Conservation (phyloP, 2,113 vertebrate species). For the Globicephala melas region DNA sequence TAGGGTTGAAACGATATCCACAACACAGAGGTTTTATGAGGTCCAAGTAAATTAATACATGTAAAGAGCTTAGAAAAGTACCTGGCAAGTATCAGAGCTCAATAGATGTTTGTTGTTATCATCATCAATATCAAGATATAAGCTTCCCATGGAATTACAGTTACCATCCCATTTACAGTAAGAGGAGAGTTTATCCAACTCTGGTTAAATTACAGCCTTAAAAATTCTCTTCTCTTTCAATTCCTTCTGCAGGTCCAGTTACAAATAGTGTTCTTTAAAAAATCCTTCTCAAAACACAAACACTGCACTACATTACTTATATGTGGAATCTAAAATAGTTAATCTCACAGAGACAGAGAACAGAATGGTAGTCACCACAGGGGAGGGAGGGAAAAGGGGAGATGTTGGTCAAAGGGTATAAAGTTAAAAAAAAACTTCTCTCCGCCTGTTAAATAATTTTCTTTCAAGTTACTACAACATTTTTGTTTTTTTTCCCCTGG, state of each 20-base stretch:
- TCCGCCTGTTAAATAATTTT: background rate
- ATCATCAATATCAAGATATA: background rate
- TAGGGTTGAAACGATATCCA: background rate
- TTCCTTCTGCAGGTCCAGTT: background rate
- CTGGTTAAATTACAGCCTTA: background rate
- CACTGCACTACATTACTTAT: background rate
- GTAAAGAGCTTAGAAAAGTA: background rate
- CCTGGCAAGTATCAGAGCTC: background rate
- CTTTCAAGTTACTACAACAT: background rate
- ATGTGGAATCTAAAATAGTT: background rate
- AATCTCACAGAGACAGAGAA: background rate
- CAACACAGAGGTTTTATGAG: background rate
- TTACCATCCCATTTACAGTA: background rate
- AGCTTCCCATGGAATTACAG: background rate
- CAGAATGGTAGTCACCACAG: background rate
- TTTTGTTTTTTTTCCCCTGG: background rate
- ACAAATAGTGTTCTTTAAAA: background rate
- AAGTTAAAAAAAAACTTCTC: background rate
- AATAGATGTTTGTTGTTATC: background rate
- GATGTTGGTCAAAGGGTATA: background rate
- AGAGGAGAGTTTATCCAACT: background rate
- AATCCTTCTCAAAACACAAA: background rate
- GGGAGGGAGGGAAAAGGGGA: background rate
- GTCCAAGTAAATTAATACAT: background rate
- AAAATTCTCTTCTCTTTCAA: background rate